Conservation (phyloP, 35 echinoderm and acorn worm species). For the Stichopus chloronotus region DNA sequence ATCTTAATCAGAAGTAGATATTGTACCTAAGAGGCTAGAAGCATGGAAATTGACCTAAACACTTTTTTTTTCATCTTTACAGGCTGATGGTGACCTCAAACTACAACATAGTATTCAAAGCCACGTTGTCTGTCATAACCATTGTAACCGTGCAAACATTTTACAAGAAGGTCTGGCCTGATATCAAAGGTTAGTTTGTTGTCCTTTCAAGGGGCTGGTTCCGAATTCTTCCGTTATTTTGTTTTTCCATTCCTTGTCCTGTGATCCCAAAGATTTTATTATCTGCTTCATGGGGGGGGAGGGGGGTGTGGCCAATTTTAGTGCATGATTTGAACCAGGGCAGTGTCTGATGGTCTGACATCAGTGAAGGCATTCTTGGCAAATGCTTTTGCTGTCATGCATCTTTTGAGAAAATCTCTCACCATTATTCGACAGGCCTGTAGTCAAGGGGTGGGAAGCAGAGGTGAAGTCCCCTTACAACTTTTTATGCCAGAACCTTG, state of each 20-base stretch:
- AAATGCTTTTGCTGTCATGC: too few species aligned
- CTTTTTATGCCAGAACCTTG: too few species aligned
- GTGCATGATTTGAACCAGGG: background rate
- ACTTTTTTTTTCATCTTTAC: background rate
- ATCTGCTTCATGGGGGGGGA: background rate
- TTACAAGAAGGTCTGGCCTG: conserved; percentile 84
- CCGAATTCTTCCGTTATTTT: background rate
- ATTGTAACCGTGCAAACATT: conserved; percentile 80
- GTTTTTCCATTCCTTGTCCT: conserved; percentile 12
- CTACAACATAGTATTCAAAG: conserved; percentile 77
- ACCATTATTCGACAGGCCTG: too few species aligned
- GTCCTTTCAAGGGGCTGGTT: background rate
- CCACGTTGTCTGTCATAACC: conserved; percentile 67
- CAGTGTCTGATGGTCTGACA: too few species aligned
- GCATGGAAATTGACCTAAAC: too few species aligned
- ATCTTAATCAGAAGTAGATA: too few species aligned
- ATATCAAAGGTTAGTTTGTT: conserved; percentile 82
- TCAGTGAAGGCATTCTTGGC: too few species aligned
- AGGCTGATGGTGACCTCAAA: conserved; percentile 45
- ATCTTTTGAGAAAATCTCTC: too few species aligned
- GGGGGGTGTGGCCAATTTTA: background rate
- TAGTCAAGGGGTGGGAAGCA: too few species aligned
- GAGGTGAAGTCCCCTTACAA: too few species aligned
- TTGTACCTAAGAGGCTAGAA: too few species aligned
- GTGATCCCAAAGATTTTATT: conserved; percentile 28